A percentile compares a stretch with the other conserved stretches of the same genome.
Conservation (phyloP, 1,140 invertebrate genomes). For the Nomia melanderi region DNA sequence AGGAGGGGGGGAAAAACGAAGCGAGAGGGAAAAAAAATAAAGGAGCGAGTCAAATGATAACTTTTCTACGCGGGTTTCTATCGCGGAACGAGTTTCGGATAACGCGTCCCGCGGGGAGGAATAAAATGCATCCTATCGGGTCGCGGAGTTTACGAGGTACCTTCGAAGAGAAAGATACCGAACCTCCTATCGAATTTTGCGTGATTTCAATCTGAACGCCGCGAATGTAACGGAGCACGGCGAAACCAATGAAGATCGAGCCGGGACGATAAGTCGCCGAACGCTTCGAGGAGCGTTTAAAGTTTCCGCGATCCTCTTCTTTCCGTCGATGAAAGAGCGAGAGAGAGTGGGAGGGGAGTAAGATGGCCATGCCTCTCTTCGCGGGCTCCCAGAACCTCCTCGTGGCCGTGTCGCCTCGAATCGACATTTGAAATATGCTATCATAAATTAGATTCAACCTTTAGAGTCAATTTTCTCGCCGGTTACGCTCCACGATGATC, state of each 20-base stretch:
- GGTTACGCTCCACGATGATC: not conserved
- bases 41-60: too few species aligned
- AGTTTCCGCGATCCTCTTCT: conserved; percentile 18
- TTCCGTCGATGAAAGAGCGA: not conserved
- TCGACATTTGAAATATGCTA: conserved; percentile 23
- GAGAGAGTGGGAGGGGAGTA: too few species aligned
- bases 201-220: conserved; percentile 23
- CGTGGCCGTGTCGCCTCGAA: not conserved
- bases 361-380: too few species aligned
- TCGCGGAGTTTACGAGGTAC: conserved; percentile 12
- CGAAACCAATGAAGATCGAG: conserved; percentile 25
- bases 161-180: conserved; percentile 14
- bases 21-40: not conserved
- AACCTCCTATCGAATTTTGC: conserved; percentile 24
- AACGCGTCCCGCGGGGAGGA: conserved; percentile 18
- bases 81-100: conserved; percentile 13
- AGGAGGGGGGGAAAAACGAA: too few species aligned
- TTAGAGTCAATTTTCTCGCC: not conserved
- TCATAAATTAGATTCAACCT: conserved; percentile 17
- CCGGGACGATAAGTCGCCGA: conserved; percentile 19
- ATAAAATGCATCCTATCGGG: conserved; percentile 21
- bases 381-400: not conserved
- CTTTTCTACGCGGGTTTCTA: not conserved
- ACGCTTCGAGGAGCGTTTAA: conserved; percentile 15
- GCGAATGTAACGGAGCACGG: conserved; percentile 20